Base-by-base conservation (phyloP, 2,888 invertebrate species). In the Eumerus sabulonum region DNA sequence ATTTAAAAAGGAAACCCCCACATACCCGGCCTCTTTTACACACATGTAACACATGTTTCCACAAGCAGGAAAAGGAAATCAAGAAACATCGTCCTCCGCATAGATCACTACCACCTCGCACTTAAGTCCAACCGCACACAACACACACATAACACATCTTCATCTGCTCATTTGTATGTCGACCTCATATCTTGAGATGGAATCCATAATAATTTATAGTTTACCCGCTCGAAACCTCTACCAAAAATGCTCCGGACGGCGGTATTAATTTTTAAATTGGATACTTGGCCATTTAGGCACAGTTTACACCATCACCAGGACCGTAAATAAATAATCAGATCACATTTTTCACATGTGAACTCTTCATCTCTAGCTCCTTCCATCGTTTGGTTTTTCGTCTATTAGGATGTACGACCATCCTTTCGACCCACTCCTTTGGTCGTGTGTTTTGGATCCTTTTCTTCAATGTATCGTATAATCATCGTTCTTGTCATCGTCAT, bases 301-400 rank as follows among this genome's bases (percentile, higher is more conserved):
- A 81, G 76, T 81, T 81, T 81, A 81, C 76, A 81, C 81, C 76
- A 81, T 71, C 40, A 63, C 57, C 68, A 57, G 60, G 57, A 71
- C 76, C 76, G 76, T 70, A 81, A 81, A 81, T 81, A 81, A 81
- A 81, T 81, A 76, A 81, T 76, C 81, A 71, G 81, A 76, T 81
- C 76, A 70, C 81, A 81, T 81, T 81, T 76, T 76, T 81, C 76
- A 81, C 76, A 81, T 79, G 73, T 79, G 77, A 73, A 67, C 50
- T 63, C 71, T 57, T 59, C 59, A 57, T 79, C 27, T 45, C 56
- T 4, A 4, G 3, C 27, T 27, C 7, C 27, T 27, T 27, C 27
- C 27, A 27, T 27, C 7, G 27, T 27, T 7, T 7, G n/a, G 27
- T 27, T 7, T 27, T 27, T 27, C 60, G 38, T 40, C 11, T 60